Conservation (phyloP, 2,888 invertebrate genomes). For the Drosophila multiciliata region DNA sequence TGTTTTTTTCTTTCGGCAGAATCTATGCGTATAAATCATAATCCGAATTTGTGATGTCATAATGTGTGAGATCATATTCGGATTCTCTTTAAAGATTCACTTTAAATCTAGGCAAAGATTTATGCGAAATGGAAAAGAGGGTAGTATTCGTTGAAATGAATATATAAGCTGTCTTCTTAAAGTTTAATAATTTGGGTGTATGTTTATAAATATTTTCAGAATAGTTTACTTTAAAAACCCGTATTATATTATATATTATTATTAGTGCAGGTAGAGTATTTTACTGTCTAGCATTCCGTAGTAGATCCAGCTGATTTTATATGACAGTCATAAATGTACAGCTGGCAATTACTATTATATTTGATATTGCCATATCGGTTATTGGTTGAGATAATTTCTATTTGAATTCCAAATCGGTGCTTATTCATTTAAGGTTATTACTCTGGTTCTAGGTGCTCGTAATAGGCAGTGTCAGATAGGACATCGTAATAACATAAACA, state of each 20-base stretch:
- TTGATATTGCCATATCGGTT: constrained; percentile 1
- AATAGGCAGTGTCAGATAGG: constrained; percentile 14
- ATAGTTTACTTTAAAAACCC: not conserved
- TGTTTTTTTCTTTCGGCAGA: constrained; percentile 2
- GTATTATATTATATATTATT: not conserved
- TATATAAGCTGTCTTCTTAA: not conserved
- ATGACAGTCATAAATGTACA: not conserved
- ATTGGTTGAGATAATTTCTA: constrained; percentile 14
- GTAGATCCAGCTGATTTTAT: not conserved
- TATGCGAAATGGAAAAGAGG: not conserved
- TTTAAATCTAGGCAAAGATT: not conserved
- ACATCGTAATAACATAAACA: constrained; percentile 48
- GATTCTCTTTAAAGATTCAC: not conserved
- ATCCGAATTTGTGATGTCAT: constrained; percentile 69
- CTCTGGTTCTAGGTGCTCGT: constrained; percentile 40
- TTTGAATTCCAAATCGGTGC: constrained; percentile 1
- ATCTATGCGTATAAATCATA: constrained; percentile 48
- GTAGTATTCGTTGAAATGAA: not conserved
- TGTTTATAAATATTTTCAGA: not conserved
- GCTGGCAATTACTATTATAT: constrained; percentile 16
- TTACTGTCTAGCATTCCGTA: not conserved
- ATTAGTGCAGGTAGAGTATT: not conserved
- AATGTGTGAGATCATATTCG: constrained; percentile 56
- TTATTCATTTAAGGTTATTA: constrained; percentile 36
- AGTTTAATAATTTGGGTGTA: not conserved